These are phyloP conservation scores for Myotis myotis DNA, from an alignment of 2,797 vertebrate genomes.

Conservation along the genomic window DNA sequence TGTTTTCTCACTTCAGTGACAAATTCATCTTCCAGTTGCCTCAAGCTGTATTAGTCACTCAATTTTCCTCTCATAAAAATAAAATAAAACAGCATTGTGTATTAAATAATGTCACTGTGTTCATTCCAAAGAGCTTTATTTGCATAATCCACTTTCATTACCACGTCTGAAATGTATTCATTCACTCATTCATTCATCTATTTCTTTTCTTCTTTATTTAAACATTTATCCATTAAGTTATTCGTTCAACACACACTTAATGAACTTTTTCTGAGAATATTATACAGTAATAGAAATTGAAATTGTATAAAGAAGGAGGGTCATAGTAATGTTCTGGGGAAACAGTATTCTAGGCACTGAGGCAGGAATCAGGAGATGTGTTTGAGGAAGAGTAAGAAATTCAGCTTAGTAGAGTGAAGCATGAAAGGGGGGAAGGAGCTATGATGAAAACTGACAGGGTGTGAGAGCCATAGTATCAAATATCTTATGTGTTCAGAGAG, in stretches of 20 bases:
- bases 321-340: background rate
- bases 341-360: background rate
- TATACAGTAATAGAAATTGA: background rate
- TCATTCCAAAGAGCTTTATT: constrained; percentile 20
- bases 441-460: background rate
- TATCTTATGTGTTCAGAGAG: background rate
- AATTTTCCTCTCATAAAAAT: constrained; percentile 4
- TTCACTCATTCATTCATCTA: background rate
- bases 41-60: constrained; percentile 47
- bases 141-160: background rate
- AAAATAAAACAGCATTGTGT: background rate
- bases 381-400: background rate
- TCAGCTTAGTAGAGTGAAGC: background rate
- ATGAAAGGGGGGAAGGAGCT: background rate
- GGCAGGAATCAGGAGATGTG: background rate
- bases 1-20: constrained; percentile 50
- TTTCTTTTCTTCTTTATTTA: background rate
- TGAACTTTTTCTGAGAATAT: background rate
- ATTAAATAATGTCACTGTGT: constrained; percentile 47
- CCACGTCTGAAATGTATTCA: background rate
- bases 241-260: background rate
- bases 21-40: constrained; percentile 49
- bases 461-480: fast-evolving
- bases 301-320: background rate
- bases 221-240: background rate